phyloP scores from a whole-genome alignment of 2,797 vertebrate genomes.

The Sphenopsis melanotis region DNA sequence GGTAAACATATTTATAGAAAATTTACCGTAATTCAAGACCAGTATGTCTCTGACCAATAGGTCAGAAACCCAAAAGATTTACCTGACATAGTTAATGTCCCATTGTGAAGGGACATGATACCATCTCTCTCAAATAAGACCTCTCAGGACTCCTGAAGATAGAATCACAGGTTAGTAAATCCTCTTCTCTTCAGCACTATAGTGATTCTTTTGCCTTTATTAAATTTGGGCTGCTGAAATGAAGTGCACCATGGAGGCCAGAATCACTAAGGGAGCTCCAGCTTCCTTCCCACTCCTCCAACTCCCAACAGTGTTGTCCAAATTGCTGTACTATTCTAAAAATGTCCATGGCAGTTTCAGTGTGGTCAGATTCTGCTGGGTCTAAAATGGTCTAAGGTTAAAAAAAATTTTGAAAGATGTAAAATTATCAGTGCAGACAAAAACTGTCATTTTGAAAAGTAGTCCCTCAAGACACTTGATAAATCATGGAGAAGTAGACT shows the following conservation, averaged over 20 bases:
- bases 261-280: neutral
- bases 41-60: neutral
- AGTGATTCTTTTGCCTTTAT: neutral
- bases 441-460: neutral
- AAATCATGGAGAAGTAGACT: neutral
- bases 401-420: neutral
- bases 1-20: neutral
- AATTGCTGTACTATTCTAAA: neutral
- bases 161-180: neutral
- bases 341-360: neutral
- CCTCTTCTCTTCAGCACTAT: neutral
- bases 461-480: neutral
- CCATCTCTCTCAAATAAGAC: neutral
- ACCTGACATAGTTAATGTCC: neutral
- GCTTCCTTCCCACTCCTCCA: neutral
- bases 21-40: neutral
- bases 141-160: neutral
- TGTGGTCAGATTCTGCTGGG: neutral
- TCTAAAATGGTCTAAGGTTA: neutral
- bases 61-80: neutral
- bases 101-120: neutral
- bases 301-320: neutral
- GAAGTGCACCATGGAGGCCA: neutral
- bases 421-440: neutral
- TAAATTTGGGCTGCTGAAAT: neutral